A percentile compares a stretch with the other conserved stretches of the same genome.
Conservation (phyloP, 2,888 invertebrate genomes). For the Biston stratarius region DNA sequence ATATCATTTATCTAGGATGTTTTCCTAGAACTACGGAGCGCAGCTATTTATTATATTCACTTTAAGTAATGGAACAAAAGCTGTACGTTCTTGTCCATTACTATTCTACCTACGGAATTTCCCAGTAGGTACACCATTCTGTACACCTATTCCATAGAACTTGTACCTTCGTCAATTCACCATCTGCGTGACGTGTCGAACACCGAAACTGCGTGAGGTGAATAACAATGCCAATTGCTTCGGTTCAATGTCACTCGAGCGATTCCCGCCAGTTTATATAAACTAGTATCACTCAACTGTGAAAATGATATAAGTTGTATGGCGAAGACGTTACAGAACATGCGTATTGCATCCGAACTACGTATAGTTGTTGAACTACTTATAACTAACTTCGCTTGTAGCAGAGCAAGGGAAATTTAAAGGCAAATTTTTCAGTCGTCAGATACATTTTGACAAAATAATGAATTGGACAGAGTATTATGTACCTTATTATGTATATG, state of each 20-base stretch:
- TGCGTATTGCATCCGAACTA: not conserved
- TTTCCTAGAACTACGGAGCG: no score
- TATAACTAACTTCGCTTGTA: not conserved
- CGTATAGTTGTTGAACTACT: no score
- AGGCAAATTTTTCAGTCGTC: not conserved
- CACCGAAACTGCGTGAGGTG: slow-evolving; percentile 50
- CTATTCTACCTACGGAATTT: slow-evolving; percentile 16
- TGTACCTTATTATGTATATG: no score
- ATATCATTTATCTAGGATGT: no score
- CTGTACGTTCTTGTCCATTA: not conserved
- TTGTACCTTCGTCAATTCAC: slow-evolving; percentile 29
- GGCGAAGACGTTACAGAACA: not conserved
- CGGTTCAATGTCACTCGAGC: slow-evolving; percentile 55
- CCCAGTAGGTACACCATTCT: slow-evolving; percentile 6
- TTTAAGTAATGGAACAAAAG: no score
- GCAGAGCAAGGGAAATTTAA: not conserved
- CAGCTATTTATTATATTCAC: no score
- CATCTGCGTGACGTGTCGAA: slow-evolving; percentile 35
- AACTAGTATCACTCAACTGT: slow-evolving; percentile 36
- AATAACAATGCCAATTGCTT: slow-evolving; percentile 53
- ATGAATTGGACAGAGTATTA: no score
- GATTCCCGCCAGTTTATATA: slow-evolving; percentile 26
- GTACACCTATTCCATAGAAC: slow-evolving; percentile 29
- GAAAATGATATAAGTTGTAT: slow-evolving; percentile 3
- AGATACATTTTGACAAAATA: no score